Base-by-base conservation (phyloP, 1,140 invertebrate genomes). In the Drosophila serrata region DNA sequence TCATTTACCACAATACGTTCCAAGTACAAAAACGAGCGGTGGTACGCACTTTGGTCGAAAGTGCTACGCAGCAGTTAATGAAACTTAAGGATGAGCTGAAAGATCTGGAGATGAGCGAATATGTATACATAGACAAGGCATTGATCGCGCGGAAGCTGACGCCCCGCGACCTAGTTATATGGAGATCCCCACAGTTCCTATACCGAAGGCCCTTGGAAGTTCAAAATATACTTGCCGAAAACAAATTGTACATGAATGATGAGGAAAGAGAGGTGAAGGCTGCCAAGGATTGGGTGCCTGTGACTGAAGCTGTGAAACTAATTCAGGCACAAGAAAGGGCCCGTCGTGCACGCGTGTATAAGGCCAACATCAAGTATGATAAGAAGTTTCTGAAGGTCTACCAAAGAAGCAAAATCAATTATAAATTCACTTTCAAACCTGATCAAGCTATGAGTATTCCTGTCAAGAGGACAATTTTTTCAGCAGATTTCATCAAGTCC, bases 11-110 rank as follows among this genome's bases (percentile, higher is more conserved):
- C 61, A 94, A 95, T 64, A 94, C 95, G 9, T 93, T 94, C 35
- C 95, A 96, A 92, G 95, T 95, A 4, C 95, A 96, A 90, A 95
- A 95, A 79, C 82, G 95, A 46, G 74, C 93, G 22, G 75, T 93
- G 0, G 90, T 96, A 2, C 92, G 94, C 27, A 92, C 93, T 42
- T 84, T 95, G 5, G 87, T 96, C 4, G 94, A 95, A 84, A 81
- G 73, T 68, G 86, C 91, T 7, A 76, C 73, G 2, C 72, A 81
- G 37, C 82, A 92, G 53, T 39, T 93, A 4, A 70, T 90, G 45
- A 87, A 93, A 74, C 72, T 94, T 0, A 93, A 93, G 67, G 90
- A 93, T 6, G 86, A 93, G 67, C 48, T 94, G 0, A 92, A 88
- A 68, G 82, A 91, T 11, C 78, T 94, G 27, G 93, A 94, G 57